Evolutionary conservation across 2,888 invertebrate species (phyloP).

Genomic region (Andrena bicolor): DNA sequence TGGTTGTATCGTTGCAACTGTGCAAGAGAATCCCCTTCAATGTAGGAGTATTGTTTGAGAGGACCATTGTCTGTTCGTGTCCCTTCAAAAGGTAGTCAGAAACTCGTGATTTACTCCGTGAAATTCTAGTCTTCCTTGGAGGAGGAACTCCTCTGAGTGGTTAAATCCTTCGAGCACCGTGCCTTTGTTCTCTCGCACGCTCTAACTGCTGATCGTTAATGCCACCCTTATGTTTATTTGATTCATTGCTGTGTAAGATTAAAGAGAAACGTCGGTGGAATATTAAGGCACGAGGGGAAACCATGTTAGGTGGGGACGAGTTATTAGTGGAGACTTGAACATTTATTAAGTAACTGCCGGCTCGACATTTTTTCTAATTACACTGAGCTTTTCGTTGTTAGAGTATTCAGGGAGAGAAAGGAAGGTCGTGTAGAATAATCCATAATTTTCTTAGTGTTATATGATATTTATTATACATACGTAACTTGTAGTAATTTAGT

Average conservation of each 20-base stretch:
- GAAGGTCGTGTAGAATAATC: no score
- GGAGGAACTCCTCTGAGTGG: constrained; percentile 18
- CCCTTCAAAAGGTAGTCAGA: constrained; percentile 42
- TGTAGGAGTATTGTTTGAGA: constrained; percentile 63
- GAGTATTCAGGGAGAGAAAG: not conserved
- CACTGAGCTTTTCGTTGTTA: not conserved
- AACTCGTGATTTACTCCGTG: constrained; percentile 56
- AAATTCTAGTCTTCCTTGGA: constrained; percentile 51
- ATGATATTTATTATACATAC: no score
- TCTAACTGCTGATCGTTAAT: constrained; percentile 20
- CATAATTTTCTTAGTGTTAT: no score
- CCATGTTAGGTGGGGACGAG: not conserved
- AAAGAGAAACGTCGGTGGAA: not conserved
- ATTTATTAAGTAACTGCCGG: not conserved
- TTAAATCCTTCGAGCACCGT: constrained; percentile 29
- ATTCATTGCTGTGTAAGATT: not conserved
- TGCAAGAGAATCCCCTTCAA: constrained; percentile 46
- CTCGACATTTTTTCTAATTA: not conserved
- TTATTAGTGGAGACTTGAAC: not conserved
- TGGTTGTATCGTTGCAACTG: constrained; percentile 1
- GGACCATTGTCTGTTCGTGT: constrained; percentile 60
- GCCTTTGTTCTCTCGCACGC: constrained; percentile 23
- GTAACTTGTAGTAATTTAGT: no score
- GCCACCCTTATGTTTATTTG: constrained; percentile 24
- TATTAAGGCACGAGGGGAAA: not conserved